Evolutionary conservation across 2,888 invertebrate species (phyloP).

Genomic region (Desoria tigrina): DNA sequence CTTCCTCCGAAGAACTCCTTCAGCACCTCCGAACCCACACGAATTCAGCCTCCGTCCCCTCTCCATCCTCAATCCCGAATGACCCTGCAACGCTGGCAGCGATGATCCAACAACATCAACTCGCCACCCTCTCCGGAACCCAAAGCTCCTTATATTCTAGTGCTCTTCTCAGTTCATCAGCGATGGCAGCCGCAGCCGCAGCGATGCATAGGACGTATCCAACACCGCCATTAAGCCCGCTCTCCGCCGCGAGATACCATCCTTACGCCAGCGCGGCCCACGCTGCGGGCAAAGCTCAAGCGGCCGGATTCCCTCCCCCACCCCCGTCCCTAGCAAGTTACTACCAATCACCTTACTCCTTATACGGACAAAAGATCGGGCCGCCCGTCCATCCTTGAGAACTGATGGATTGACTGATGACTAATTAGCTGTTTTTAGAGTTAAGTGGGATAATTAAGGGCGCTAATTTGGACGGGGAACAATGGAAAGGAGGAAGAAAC

Average conservation of each 20-base stretch:
- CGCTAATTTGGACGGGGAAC: background rate
- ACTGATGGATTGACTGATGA: slow-evolving; percentile 1
- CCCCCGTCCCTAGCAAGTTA: slow-evolving; percentile 67
- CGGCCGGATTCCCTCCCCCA: slow-evolving; percentile 58
- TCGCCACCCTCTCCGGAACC: slow-evolving; percentile 74
- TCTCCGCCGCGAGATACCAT: slow-evolving; percentile 85
- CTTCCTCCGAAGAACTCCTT: slow-evolving; percentile 87
- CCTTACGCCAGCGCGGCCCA: slow-evolving; percentile 68
- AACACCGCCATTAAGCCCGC: slow-evolving; percentile 78
- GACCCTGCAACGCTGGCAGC: slow-evolving; percentile 51
- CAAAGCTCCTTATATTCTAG: slow-evolving; percentile 50
- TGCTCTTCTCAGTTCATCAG: slow-evolving; percentile 45
- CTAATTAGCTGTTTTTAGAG: background rate
- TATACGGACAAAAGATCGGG: slow-evolving; percentile 84
- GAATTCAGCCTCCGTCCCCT: slow-evolving; percentile 63
- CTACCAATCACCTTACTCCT: slow-evolving; percentile 75
- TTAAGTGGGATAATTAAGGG: background rate
- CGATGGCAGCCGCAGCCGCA: slow-evolving; percentile 49
- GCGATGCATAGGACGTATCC: slow-evolving; percentile 55
- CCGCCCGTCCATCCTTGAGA: slow-evolving; percentile 42
- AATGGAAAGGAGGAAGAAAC: slow-evolving; percentile 7
- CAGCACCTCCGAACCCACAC: slow-evolving; percentile 92
- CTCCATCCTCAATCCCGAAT: slow-evolving; percentile 37
- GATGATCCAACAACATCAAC: slow-evolving; percentile 65
- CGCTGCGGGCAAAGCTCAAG: slow-evolving; percentile 60